phyloP scores from a whole-genome alignment of 2,888 invertebrate genomes.

The Philhelius pedissequus region DNA sequence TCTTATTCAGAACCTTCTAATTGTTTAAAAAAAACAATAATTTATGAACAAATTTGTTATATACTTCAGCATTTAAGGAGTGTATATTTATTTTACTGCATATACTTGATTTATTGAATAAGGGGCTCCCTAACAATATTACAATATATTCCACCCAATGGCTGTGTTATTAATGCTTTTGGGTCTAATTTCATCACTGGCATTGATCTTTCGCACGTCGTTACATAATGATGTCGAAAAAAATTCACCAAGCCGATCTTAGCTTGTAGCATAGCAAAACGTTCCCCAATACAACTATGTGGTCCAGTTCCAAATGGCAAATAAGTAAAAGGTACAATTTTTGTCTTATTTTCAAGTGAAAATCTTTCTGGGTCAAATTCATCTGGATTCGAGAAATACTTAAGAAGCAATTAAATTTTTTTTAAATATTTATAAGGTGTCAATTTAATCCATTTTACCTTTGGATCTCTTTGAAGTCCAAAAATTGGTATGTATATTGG shows the following conservation, averaged over 20 bases:
- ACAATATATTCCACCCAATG: slow-evolving; percentile 76
- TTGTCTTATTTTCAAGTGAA: slow-evolving; percentile 74
- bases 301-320: slow-evolving; percentile 78
- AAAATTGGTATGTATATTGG: slow-evolving; percentile 77
- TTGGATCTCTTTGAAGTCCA: slow-evolving; percentile 77
- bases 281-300: slow-evolving; percentile 78
- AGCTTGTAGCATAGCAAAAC: slow-evolving; percentile 76
- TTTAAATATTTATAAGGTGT: too few species aligned
- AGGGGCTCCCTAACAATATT: slow-evolving; percentile 74
- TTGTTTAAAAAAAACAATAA: too few species aligned
- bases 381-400: slow-evolving; percentile 76
- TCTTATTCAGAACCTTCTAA: too few species aligned
- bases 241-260: slow-evolving; percentile 77
- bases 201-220: slow-evolving; percentile 72
- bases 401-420: slow-evolving; percentile 16
- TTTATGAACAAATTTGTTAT: too few species aligned
- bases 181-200: slow-evolving; percentile 74
- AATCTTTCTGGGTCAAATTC: slow-evolving; percentile 78
- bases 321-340: slow-evolving; percentile 75
- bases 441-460: slow-evolving; percentile 69
- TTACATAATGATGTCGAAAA: slow-evolving; percentile 75
- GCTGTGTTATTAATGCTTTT: slow-evolving; percentile 75
- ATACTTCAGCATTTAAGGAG: too few species aligned
- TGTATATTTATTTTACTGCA: too few species aligned
- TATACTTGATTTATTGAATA: slow-evolving; percentile 28